Percentiles rank a stretch among this genome's conserved stretches.
Evolutionary conservation across 2,113 vertebrate species (phyloP).

Genomic region (Strigops habroptila): DNA sequence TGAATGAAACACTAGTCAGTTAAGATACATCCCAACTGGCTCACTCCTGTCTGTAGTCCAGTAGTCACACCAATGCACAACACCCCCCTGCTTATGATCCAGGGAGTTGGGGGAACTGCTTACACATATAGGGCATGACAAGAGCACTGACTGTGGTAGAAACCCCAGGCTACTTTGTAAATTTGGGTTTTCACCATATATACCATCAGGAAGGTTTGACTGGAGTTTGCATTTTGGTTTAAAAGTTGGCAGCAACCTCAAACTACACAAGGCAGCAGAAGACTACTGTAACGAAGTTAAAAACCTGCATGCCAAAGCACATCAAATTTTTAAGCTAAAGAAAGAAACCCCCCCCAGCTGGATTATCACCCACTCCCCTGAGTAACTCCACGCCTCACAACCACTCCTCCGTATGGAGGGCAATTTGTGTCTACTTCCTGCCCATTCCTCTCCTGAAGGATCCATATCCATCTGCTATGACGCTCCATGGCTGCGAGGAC

Average conservation of each 20-base stretch:
- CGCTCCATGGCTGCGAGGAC: no score
- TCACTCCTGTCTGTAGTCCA: background rate
- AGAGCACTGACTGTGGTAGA: background rate
- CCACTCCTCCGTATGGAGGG: rapidly evolving
- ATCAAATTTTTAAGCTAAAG: background rate
- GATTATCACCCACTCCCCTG: rapidly evolving
- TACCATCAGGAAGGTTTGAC: background rate
- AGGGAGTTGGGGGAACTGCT: background rate
- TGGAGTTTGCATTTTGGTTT: rapidly evolving
- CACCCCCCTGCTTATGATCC: no score
- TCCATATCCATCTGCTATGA: background rate
- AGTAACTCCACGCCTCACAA: background rate
- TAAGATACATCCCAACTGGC: background rate
- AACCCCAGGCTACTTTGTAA: background rate
- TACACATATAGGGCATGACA: background rate
- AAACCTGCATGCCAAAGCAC: no score
- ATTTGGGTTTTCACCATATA: background rate
- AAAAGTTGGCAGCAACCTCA: background rate
- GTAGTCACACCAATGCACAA: background rate
- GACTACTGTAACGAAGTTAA: rapidly evolving
- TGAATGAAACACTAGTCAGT: background rate
- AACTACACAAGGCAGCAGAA: background rate
- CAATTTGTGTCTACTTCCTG: no score
- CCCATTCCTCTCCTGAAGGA: rapidly evolving
- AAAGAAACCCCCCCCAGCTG: background rate